phyloP scores from a whole-genome alignment of 2,888 invertebrate species.

The Dynastes maya region DNA sequence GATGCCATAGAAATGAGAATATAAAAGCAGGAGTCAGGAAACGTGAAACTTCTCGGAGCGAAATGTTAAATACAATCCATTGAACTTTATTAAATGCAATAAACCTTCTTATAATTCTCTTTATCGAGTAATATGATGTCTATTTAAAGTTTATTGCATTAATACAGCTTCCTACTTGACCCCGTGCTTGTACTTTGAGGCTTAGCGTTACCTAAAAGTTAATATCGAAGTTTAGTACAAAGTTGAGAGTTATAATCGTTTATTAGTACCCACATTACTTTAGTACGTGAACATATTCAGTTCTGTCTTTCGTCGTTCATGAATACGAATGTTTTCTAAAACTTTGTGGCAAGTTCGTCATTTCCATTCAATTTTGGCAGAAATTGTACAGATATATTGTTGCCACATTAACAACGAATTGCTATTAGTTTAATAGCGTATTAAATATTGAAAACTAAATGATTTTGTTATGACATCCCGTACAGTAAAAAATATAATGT shows the following conservation, averaged over 20 bases:
- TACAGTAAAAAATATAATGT: too few species aligned
- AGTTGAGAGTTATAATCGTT: background rate
- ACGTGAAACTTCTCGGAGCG: background rate
- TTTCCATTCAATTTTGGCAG: background rate
- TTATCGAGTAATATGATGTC: slow-evolving; percentile 10
- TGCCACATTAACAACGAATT: too few species aligned
- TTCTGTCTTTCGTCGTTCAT: background rate
- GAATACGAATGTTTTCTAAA: background rate
- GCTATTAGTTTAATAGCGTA: too few species aligned
- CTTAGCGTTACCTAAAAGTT: slow-evolving; percentile 6
- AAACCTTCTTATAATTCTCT: slow-evolving; percentile 4
- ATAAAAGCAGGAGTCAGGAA: background rate
- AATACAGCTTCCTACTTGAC: background rate
- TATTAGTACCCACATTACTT: background rate
- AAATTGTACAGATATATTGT: background rate
- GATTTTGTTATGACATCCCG: too few species aligned
- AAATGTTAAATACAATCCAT: slow-evolving; percentile 13
- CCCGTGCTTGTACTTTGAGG: background rate
- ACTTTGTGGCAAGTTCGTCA: background rate
- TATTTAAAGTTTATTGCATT: slow-evolving; percentile 1
- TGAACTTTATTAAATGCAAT: slow-evolving; percentile 18
- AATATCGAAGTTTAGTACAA: background rate
- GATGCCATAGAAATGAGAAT: background rate
- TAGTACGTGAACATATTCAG: background rate
- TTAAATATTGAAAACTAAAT: too few species aligned